Conservation (phyloP, 2,113 vertebrate genomes). For the Telmatochromis bifrenatus region DNA sequence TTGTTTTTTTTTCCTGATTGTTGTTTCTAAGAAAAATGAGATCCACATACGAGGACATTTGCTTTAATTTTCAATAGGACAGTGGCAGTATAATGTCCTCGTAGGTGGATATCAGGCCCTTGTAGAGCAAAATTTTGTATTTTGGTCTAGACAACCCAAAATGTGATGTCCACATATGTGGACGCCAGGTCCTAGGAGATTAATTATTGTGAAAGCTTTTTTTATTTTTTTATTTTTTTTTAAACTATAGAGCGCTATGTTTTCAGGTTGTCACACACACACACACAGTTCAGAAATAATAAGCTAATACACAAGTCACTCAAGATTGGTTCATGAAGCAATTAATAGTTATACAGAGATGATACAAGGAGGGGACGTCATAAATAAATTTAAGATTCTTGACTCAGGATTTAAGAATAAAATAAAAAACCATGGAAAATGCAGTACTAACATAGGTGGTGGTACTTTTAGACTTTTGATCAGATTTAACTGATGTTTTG, state of each 20-base stretch:
- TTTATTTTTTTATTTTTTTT: neutral
- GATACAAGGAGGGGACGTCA: neutral
- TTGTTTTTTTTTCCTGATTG: neutral
- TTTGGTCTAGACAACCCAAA: accelerated
- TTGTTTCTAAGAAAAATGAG: neutral
- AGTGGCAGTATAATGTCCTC: neutral
- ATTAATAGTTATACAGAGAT: neutral
- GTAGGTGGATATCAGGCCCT: neutral
- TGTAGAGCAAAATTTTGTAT: accelerated
- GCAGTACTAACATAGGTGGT: neutral
- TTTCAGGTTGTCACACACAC: neutral
- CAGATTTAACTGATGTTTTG: neutral
- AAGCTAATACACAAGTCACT: neutral
- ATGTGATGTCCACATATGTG: too few species aligned
- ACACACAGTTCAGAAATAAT: neutral
- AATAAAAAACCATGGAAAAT: neutral
- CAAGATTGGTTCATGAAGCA: accelerated
- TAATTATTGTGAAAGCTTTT: neutral
- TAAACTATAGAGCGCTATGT: neutral
- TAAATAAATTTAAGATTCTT: neutral
- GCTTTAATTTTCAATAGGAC: accelerated
- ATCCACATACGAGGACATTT: neutral
- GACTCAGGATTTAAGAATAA: neutral
- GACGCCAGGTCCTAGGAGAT: too few species aligned
- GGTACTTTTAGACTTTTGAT: neutral